These are phyloP conservation scores for Drosophila nannoptera DNA, from an alignment of 1,140 invertebrate species.

Conservation along the genomic window DNA sequence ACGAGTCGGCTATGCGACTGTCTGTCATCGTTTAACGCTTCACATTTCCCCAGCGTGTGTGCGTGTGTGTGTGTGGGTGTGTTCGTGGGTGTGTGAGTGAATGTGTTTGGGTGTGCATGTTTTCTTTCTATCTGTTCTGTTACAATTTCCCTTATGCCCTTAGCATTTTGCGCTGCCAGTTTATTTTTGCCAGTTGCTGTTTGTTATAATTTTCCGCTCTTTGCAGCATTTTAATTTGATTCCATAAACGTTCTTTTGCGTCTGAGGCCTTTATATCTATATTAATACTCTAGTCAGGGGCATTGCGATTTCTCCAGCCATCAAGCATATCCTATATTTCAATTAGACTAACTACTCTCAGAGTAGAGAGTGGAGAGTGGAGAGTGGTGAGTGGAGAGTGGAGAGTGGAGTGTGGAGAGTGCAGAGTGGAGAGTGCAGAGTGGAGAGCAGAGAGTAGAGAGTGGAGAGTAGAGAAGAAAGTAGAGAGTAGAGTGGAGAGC, in stretches of 20 bases:
- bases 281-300: constrained; percentile 12
- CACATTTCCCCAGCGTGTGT: constrained; percentile 40
- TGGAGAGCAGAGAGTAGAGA: too few relatives aligned
- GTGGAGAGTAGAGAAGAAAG: too few relatives aligned
- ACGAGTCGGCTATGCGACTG: constrained; percentile 21
- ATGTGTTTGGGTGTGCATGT: constrained; percentile 41
- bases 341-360: too few relatives aligned
- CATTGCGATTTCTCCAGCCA: constrained; percentile 12
- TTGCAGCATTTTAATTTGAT: constrained; percentile 74
- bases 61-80: constrained; percentile 30
- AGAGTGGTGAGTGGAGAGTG: too few relatives aligned
- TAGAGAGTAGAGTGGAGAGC: too few relatives aligned
- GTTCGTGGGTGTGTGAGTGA: constrained; percentile 22
- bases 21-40: constrained; percentile 46
- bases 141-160: constrained; percentile 71
- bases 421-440: too few relatives aligned
- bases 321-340: background rate
- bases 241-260: constrained; percentile 40
- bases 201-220: constrained; percentile 74
- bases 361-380: too few relatives aligned
- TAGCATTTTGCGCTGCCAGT: constrained; percentile 43
- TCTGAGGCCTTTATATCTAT: constrained; percentile 19
- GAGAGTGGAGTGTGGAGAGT: too few relatives aligned
- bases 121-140: constrained; percentile 70
- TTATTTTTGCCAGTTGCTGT: constrained; percentile 44